Conservation (phyloP, 2,797 vertebrate species). For the Mormyrus hasselquistii region DNA sequence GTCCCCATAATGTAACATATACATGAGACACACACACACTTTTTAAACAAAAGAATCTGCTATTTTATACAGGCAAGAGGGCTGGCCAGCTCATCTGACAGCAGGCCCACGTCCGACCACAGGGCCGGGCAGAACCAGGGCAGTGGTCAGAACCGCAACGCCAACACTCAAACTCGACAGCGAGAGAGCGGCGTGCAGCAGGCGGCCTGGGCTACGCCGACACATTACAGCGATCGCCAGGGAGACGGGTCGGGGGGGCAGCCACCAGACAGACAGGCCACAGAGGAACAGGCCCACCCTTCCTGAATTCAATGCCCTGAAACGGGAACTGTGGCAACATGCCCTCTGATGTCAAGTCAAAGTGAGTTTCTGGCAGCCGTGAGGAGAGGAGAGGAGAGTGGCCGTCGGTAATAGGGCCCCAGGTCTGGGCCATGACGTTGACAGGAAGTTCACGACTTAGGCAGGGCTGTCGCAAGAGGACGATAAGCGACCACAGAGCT, state of each 20-base stretch:
- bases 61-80: background rate
- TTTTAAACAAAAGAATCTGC: background rate
- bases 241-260: background rate
- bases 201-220: background rate
- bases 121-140: background rate
- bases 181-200: background rate
- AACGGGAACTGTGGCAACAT: background rate
- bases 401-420: background rate
- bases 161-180: background rate
- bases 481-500: background rate
- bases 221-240: background rate
- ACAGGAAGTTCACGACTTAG: background rate
- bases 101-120: background rate
- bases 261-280: background rate
- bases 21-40: background rate
- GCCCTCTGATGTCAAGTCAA: background rate
- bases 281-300: background rate
- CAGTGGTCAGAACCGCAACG: background rate
- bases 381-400: background rate
- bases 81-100: background rate
- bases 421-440: background rate
- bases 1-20: background rate
- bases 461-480: background rate
- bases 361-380: background rate
- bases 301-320: background rate